phyloP scores from a whole-genome alignment of 2,113 vertebrate genomes.

The Cyprinus carpio region DNA sequence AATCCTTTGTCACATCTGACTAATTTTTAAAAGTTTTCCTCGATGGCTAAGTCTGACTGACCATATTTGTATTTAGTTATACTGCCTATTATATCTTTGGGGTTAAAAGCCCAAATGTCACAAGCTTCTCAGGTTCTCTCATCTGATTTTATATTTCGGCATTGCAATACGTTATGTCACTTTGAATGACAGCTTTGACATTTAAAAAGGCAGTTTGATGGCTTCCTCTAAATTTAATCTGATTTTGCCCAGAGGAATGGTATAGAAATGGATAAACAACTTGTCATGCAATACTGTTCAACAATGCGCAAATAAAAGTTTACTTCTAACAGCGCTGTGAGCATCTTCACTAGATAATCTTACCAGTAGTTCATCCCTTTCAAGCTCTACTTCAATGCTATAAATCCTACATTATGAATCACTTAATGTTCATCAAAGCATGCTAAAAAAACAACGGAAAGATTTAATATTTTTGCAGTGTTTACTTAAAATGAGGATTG shows the following conservation, averaged over 20 bases:
- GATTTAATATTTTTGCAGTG: not conserved
- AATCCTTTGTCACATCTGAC: too few species aligned
- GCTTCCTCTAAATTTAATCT: conserved; percentile 29
- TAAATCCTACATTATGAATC: not conserved
- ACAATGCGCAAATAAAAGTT: not conserved
- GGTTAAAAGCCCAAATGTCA: not conserved
- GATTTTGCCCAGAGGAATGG: not conserved
- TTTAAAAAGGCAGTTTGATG: conserved; percentile 9
- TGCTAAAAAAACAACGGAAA: not conserved
- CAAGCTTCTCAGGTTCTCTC: not conserved
- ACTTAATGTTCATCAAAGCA: not conserved
- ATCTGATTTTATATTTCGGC: not conserved
- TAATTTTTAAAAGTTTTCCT: too few species aligned
- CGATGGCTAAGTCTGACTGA: too few species aligned
- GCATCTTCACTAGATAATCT: not conserved
- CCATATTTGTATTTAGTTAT: too few species aligned
- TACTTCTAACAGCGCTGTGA: not conserved
- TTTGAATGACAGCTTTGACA: conserved; percentile 17
- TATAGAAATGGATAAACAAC: not conserved
- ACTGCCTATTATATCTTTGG: too few species aligned
- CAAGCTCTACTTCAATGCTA: too few species aligned
- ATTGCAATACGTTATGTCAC: not conserved
- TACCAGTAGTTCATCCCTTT: not conserved
- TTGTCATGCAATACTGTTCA: not conserved
- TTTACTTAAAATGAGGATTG: too few species aligned